A percentile compares a stretch with the other conserved stretches of the same genome.
Conservation (phyloP, 2,888 invertebrate genomes). For the Eilema depressum region DNA sequence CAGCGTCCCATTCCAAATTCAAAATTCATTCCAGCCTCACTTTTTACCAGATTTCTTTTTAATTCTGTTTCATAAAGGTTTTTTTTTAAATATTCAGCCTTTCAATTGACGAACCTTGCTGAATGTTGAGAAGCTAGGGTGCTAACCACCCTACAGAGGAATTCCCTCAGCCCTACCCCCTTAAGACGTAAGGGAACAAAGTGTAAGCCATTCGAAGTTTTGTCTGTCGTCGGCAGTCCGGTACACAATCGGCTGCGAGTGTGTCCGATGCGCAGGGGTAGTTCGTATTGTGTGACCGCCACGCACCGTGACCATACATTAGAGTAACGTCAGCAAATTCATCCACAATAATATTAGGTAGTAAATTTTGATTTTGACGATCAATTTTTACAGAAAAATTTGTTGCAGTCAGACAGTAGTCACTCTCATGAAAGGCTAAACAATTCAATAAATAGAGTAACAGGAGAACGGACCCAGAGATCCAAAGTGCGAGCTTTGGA, state of each 20-base stretch:
- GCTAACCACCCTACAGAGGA: neutral
- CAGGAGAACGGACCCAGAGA: too few species aligned
- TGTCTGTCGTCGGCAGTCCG: neutral
- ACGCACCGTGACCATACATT: conserved; percentile 77
- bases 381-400: too few species aligned
- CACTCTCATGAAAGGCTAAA: too few species aligned
- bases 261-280: conserved; percentile 51
- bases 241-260: conserved; percentile 13
- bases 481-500: too few species aligned
- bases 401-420: too few species aligned
- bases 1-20: too few species aligned
- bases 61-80: neutral
- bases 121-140: too few species aligned
- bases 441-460: too few species aligned
- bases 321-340: conserved; percentile 63
- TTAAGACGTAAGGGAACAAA: neutral
- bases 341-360: neutral
- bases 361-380: too few species aligned
- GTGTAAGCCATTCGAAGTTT: neutral
- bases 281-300: conserved; percentile 72
- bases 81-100: neutral
- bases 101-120: too few species aligned
- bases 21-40: too few species aligned
- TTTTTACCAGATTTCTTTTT: too few species aligned
- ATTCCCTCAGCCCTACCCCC: neutral